phyloP scores from a whole-genome alignment of 2,888 invertebrate species.

The Macaria notata region DNA sequence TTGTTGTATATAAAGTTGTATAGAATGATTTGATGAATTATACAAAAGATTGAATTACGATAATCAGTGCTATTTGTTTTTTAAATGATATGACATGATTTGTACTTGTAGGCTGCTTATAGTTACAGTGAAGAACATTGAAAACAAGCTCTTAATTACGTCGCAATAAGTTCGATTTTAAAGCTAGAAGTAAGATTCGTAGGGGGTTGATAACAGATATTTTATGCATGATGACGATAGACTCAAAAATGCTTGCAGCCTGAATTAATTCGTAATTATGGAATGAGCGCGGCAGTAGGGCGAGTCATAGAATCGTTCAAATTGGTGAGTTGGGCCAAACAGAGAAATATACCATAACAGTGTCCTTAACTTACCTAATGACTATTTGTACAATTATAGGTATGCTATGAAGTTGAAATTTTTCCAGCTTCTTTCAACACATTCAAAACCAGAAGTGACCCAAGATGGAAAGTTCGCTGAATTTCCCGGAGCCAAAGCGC shows the following conservation, averaged over 20 bases:
- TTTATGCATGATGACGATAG: too few species aligned
- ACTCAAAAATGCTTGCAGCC: conserved; percentile 1
- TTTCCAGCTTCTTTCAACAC: conserved; percentile 65
- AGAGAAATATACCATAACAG: too few species aligned
- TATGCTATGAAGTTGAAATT: too few species aligned
- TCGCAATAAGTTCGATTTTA: conserved; percentile 6
- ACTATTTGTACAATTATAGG: too few species aligned
- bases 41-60: too few species aligned
- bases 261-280: conserved; percentile 4
- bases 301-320: neutral
- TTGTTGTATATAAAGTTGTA: too few species aligned
- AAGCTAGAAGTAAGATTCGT: neutral
- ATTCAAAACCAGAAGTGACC: conserved; percentile 54
- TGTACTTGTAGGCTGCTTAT: neutral
- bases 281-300: neutral
- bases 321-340: neutral
- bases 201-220: neutral
- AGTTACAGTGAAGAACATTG: neutral
- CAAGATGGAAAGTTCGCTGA: conserved; percentile 61
- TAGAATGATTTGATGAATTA: too few species aligned
- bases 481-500: conserved; percentile 76
- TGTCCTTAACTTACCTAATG: too few species aligned
- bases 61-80: conserved; percentile 29
- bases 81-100: conserved; percentile 24
- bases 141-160: conserved; percentile 6